Evolutionary conservation across 2,888 invertebrate genomes (phyloP).

Genomic region (Hylaea fasciaria): DNA sequence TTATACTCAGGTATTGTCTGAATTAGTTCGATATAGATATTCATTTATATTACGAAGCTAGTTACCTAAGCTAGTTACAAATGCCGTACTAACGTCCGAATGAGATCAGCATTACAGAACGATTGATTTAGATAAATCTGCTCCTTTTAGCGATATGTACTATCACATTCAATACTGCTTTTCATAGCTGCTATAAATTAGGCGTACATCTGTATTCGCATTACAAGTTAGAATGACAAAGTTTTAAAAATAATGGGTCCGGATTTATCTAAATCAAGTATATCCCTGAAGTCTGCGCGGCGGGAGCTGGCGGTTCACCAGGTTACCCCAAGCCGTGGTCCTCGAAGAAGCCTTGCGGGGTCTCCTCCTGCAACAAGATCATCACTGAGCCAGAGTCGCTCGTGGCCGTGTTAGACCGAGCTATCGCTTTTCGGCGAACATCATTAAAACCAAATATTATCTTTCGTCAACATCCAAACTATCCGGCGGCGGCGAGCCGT

Average conservation of each 20-base stretch:
- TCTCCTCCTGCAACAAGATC: conserved; percentile 97
- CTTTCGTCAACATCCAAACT: not conserved
- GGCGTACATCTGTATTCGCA: too few species aligned
- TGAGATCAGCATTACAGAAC: conserved; percentile 9
- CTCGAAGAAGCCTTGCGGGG: conserved; percentile 99
- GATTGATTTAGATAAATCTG: conserved; percentile 16
- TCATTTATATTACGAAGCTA: too few species aligned
- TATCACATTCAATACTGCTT: too few species aligned
- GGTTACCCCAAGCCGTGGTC: conserved; percentile 98
- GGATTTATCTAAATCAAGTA: conserved; percentile 23
- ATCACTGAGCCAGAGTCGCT: conserved; percentile 83
- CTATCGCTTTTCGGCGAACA: conserved; percentile 73
- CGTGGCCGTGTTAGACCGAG: conserved; percentile 80
- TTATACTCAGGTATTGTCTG: too few species aligned
- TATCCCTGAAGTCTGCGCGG: conserved; percentile 12
- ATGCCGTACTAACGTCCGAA: not conserved
- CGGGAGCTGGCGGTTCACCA: not conserved
- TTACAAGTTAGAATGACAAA: too few species aligned
- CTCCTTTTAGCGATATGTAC: not conserved
- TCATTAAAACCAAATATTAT: not conserved
- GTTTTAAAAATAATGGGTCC: too few species aligned
- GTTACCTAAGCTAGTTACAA: not conserved
- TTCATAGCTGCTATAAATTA: too few species aligned
- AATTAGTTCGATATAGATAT: too few species aligned
- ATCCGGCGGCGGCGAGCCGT: too few species aligned